phyloP scores from a whole-genome alignment of 1,140 invertebrate genomes.

The Propsilocerus akamusi region DNA sequence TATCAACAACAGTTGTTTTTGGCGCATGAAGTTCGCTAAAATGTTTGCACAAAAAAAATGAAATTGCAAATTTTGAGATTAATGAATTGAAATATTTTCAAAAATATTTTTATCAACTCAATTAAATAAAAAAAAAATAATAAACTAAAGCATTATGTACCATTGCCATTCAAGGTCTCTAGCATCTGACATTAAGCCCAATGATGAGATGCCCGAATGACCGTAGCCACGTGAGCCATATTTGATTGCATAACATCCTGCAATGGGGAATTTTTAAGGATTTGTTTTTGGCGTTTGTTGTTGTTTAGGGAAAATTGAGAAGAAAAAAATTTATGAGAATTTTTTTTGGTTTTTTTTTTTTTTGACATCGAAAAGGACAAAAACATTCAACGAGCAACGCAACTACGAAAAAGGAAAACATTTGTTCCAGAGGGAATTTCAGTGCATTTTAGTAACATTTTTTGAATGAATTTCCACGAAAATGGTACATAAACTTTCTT shows the following conservation, averaged over 20 bases:
- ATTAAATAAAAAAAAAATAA: background rate
- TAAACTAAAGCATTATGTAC: constrained; percentile 17
- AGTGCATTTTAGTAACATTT: too few relatives aligned
- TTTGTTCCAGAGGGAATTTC: too few relatives aligned
- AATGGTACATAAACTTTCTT: too few relatives aligned
- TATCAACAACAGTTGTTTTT: constrained; percentile 56
- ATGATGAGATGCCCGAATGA: constrained; percentile 58
- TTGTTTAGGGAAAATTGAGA: background rate
- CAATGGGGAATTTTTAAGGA: constrained; percentile 24
- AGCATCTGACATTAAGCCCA: constrained; percentile 47
- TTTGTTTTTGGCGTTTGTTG: too few relatives aligned
- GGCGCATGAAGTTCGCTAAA: constrained; percentile 34
- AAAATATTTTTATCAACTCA: background rate
- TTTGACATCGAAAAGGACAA: too few relatives aligned
- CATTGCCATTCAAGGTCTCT: constrained; percentile 42
- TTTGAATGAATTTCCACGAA: too few relatives aligned
- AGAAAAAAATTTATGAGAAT: too few relatives aligned
- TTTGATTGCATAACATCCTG: constrained; percentile 60
- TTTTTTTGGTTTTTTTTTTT: too few relatives aligned
- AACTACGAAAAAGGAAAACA: too few relatives aligned
- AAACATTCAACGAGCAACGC: too few relatives aligned
- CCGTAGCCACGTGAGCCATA: constrained; percentile 81
- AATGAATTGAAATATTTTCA: constrained; percentile 4
- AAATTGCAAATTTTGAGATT: constrained; percentile 5
- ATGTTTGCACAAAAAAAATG: constrained; percentile 5